Evolutionary conservation across 1,140 invertebrate species (phyloP), one percentile per base, ranked within the genome.

Genomic region (Hestina assimilis): DNA sequence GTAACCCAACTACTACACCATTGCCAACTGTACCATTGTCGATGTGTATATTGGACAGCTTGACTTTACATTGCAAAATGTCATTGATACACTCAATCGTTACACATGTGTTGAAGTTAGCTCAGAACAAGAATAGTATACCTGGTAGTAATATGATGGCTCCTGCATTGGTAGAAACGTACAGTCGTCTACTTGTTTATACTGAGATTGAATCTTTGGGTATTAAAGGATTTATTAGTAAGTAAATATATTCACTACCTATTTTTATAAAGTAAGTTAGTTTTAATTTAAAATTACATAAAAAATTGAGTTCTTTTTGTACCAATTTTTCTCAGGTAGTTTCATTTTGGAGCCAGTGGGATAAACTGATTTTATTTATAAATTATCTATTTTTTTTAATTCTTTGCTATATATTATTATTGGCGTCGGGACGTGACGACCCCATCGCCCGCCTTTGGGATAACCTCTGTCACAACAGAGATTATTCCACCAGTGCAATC

Each of bases 61-160:
- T 99, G 9, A 98, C 98, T 0, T 95, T 98, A 7, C 97, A 99
- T 83, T 96, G 96, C 0, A 99, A 99, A 85, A 99, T 99, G 97
- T 97, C 96, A 59, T 86, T 99, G n/a, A 98, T 99, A 51, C 97
- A 99, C 54, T 95, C 94, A 41, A 97, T 97, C 66, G 96, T 97
- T 0, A 94, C 95, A 0, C 93, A 97, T 71, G 94, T 98, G 1
- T 95, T 96, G 9, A 97, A 97, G 77, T 89, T 95, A 47, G 95
- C 96, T 0, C 95, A 97, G 63, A 94, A 93, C 2, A 98, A 98
- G 76, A 93, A 93, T 0, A 94, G 79, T 26, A 92, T 96, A 66
- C 90, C 92, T 0, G 81, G 82, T 0, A 87, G 79, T 14, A 84
- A 72, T 47, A 92, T 93, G 47, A 89, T 98, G 50, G 93, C 97